Evolutionary conservation across 2,113 vertebrate genomes (phyloP), one percentile per base, ranked within the genome.

Genomic region (Ophthalmotilapia sp.): DNA sequence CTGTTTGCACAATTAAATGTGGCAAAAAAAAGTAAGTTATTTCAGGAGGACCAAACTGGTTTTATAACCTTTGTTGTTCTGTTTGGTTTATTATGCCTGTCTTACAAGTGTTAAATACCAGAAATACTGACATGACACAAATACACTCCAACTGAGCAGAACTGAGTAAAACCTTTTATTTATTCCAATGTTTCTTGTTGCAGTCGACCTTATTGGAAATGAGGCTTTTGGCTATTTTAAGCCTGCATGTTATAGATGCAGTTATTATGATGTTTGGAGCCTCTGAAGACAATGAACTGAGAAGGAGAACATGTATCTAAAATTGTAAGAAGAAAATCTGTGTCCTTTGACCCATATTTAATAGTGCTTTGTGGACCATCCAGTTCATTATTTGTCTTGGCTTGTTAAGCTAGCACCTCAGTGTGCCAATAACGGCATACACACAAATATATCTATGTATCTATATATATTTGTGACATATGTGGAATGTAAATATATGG

Each of bases 1-100:
- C 10, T 85, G 13, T 90, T 92, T 90, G 88, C 86, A 88, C 79
- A 80, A 83, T 19, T 58, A 2, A 60, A 86, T 58, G 3, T 75
- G 58, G 2, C 65, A 3, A 17, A 17, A 11, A 14, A 75, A 80
- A 42, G 9, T 19, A 81, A 58, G 38, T 77, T 77, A 51, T 31
- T 51, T 31, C 9, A 77, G 10, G 23, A 77, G 45, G 26, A 49
- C 73, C 2, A 49, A 49, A 77, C 15, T 6, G 15, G 15, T 49
- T 31, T 49, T 77, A 51, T 77, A 51, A 31, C 15, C 9, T 49
- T 77, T 29, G 6, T 17, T 60, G 15, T 60, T 60, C 56, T 77
- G 15, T 77, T 77, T 77, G 45, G 26, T 77, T 77, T 77, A 49
- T 49, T 51, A 49, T 49, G 45, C 45, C 26, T 31, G 15, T 49